Evolutionary conservation across 2,888 invertebrate species (phyloP), one percentile per base, ranked within the genome.

Genomic region (Eristalis arbustorum): DNA sequence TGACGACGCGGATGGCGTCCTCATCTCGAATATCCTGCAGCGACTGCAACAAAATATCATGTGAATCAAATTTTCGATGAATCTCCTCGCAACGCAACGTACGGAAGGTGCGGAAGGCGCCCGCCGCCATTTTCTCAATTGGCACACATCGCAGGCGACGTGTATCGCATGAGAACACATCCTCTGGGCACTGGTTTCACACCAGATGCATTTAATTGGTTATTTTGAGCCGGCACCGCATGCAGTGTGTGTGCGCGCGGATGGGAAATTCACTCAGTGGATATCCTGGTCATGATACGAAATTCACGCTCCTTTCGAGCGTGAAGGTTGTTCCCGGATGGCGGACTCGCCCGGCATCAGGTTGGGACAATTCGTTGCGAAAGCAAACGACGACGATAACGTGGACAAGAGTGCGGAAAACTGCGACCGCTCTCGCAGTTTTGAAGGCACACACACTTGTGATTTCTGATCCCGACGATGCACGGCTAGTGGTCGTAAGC

Each of bases 191-290:
- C 67, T 67, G 67, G 25, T 49, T 56, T 79, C 42, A 67, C 31
- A 37, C 71, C 49, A 67, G 66, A 49, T 73, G 73, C n/a, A 73
- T 67, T 79, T 79, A 79, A 79, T 79, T 73, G 73, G 79, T 73
- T 73, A 67, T 73, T 67, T 67, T 73, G 73, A 67, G 28, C 61
- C 23, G 62, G 61, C 59, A 56, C 18, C n/a, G 18, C 49, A 18
- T 49, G 49, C 61, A 22, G 18, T 25, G 59, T n/a, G 25, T 56
- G 18, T 72, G 25, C 3, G 25, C 3, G 67, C 71, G 64, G 71
- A 79, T 73, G 67, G 79, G 67, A 67, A 73, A 62, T 61, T 66
- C 71, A 42, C 57, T 78, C 31, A 14, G 25, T 71, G 28, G 67
- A 63, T 78, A 56, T 77, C 28, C 49, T 49, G 42, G 22, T 67